These are phyloP conservation scores for Microctonus brassicae DNA, from an alignment of 2,888 invertebrate genomes.

Conservation along the genomic window DNA sequence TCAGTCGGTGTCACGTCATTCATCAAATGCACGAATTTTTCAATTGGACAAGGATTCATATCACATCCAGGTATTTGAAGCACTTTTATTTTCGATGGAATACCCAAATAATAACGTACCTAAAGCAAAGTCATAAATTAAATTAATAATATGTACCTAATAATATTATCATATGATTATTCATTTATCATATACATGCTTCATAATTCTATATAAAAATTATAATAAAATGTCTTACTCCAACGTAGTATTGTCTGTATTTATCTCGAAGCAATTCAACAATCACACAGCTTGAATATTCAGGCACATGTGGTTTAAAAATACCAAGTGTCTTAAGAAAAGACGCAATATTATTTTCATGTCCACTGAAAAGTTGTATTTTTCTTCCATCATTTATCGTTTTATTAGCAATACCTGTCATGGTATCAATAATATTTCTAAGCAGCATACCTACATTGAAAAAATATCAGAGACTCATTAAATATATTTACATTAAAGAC, in stretches of 20 bases:
- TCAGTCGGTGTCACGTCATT: slow-evolving; percentile 70
- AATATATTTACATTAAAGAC: no score
- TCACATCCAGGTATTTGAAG: slow-evolving; percentile 71
- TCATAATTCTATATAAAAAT: no score
- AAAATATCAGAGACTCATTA: no score
- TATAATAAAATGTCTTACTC: slow-evolving; percentile 65
- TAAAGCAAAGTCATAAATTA: slow-evolving; percentile 55
- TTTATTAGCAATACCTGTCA: slow-evolving; percentile 61
- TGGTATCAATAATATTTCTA: slow-evolving; percentile 71
- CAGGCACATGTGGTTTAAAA: slow-evolving; percentile 74
- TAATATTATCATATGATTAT: not conserved
- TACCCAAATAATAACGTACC: slow-evolving; percentile 71
- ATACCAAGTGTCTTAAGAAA: slow-evolving; percentile 73
- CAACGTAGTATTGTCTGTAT: slow-evolving; percentile 66
- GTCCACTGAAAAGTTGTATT: slow-evolving; percentile 73
- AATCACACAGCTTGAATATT: slow-evolving; percentile 73
- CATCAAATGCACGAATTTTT: slow-evolving; percentile 70
- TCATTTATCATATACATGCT: no score
- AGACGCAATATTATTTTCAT: slow-evolving; percentile 77
- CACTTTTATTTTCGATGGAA: slow-evolving; percentile 66
- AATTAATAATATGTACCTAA: slow-evolving; percentile 12
- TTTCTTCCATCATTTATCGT: slow-evolving; percentile 65
- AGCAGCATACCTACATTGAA: slow-evolving; percentile 72
- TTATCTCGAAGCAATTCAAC: slow-evolving; percentile 71
- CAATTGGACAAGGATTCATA: slow-evolving; percentile 70